Conservation (phyloP, 2,113 vertebrate genomes). For the Aythya baeri region DNA sequence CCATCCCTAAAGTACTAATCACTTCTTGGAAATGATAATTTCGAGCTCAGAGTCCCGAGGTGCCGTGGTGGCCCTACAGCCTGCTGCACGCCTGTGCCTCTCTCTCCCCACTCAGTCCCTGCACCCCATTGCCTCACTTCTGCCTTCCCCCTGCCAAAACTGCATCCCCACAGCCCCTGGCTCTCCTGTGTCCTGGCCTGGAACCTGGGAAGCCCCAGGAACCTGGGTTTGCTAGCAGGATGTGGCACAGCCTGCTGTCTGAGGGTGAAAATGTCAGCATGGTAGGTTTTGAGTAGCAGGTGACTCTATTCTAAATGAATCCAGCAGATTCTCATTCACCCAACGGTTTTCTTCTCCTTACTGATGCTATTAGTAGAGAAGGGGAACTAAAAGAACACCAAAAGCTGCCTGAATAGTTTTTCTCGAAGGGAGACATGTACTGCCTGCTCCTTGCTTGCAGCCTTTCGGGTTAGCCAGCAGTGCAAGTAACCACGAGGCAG, state of each 20-base stretch:
- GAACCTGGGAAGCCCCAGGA: neutral
- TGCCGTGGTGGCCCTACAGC: neutral
- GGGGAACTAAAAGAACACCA: constrained; percentile 19
- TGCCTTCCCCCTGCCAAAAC: neutral
- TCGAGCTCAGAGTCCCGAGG: neutral
- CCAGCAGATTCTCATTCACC: neutral
- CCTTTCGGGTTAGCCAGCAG: constrained; percentile 18
- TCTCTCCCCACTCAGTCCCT: neutral
- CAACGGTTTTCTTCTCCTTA: neutral
- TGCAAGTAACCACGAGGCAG: constrained; percentile 45
- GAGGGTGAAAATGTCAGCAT: neutral
- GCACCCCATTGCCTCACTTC: neutral
- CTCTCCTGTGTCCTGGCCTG: neutral
- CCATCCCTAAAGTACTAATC: neutral
- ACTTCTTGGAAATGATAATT: neutral
- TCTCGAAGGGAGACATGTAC: neutral
- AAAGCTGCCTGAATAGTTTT: neutral
- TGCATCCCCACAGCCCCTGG: neutral
- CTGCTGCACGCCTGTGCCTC: neutral
- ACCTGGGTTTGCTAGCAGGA: neutral
- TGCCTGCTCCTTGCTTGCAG: constrained; percentile 42
- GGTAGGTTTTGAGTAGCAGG: neutral
- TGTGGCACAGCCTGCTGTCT: neutral
- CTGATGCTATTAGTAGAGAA: neutral
- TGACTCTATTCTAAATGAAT: neutral